Evolutionary conservation across 1,140 invertebrate species (phyloP).

Genomic region (Helicoverpa zea): DNA sequence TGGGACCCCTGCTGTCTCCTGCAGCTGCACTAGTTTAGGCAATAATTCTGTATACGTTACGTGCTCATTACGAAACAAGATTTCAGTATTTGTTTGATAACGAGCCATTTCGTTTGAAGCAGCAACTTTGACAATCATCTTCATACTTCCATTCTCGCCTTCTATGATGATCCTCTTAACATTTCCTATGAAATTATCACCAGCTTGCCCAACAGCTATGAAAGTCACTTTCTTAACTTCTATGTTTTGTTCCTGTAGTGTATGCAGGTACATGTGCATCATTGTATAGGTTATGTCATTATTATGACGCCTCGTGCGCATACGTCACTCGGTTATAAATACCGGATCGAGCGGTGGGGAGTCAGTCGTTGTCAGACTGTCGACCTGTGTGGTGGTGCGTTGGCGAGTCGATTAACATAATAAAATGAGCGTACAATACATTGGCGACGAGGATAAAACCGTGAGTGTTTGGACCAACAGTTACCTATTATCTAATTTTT

Average conservation of each 20-base stretch:
- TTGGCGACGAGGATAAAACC: no score
- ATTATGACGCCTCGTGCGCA: no score
- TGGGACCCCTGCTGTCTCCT: slow-evolving; percentile 63
- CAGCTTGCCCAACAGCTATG: slow-evolving; percentile 58
- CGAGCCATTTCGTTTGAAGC: not conserved
- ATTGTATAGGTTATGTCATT: no score
- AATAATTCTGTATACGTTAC: slow-evolving; percentile 72
- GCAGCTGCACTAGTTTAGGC: slow-evolving; percentile 71
- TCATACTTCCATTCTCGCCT: slow-evolving; percentile 45
- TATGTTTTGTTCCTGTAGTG: slow-evolving; percentile 57
- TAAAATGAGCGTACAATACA: no score
- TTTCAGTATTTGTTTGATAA: not conserved
- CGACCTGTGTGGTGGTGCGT: no score
- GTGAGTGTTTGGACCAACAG: no score
- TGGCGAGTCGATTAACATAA: no score
- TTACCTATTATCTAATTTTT: no score
- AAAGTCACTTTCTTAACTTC: slow-evolving; percentile 54
- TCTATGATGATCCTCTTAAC: slow-evolving; percentile 55
- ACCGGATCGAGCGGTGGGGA: no score
- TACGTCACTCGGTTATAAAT: no score
- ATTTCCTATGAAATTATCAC: slow-evolving; percentile 62
- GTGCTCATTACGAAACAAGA: slow-evolving; percentile 64
- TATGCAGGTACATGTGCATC: no score
- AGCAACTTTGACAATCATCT: slow-evolving; percentile 49
- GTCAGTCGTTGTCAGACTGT: no score